A percentile compares a stretch with the other conserved stretches of the same genome.
phyloP scores from a whole-genome alignment of 2,888 invertebrate genomes.

The Lepidonotus clava region DNA sequence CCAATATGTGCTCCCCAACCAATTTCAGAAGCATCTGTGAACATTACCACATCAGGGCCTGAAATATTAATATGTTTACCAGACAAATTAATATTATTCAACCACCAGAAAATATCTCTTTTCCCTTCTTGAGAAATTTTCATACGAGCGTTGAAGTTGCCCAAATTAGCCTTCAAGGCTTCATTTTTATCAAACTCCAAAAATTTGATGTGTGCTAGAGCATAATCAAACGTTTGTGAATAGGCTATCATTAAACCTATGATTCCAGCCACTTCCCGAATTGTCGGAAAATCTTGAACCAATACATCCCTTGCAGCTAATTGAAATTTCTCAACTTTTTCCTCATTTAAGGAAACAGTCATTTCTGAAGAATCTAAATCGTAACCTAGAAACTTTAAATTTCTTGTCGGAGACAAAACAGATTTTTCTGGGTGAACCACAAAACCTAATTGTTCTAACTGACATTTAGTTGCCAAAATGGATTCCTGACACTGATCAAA shows the following conservation, averaged over 20 bases:
- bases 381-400: conserved; percentile 61
- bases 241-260: conserved; percentile 33
- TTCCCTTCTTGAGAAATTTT: not conserved
- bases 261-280: conserved; percentile 42
- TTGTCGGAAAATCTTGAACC: not conserved
- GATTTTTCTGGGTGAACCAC: conserved; percentile 60
- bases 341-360: conserved; percentile 57
- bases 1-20: not conserved
- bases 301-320: not conserved
- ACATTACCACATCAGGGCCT: not conserved
- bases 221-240: not conserved
- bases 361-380: conserved; percentile 61
- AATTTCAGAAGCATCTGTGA: not conserved
- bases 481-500: conserved; percentile 21
- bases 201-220: not conserved
- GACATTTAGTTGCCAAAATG: conserved; percentile 21
- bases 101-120: not conserved
- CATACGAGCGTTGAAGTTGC: not conserved
- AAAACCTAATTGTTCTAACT: conserved; percentile 59
- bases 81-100: not conserved
- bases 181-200: not conserved
- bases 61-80: not conserved
- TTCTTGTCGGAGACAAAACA: conserved; percentile 53
- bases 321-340: not conserved
- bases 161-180: not conserved